These are phyloP conservation scores for Epizoanthus illoricatus DNA, from an alignment of 92 coral and sea anemone genomes.

Conservation along the genomic window DNA sequence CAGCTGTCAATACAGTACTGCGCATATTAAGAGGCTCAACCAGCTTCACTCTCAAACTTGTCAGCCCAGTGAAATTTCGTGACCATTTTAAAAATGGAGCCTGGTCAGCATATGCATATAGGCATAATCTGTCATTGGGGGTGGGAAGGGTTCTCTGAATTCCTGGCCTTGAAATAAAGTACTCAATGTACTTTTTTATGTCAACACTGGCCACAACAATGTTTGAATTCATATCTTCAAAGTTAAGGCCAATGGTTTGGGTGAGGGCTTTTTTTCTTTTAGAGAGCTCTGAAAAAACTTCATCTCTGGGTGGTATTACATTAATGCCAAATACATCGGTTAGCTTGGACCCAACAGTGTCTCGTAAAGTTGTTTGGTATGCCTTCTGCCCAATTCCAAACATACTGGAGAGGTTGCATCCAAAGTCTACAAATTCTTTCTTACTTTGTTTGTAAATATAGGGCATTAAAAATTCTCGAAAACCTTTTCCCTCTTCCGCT, in stretches of 20 bases:
- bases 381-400: too few relatives aligned
- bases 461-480: neutral
- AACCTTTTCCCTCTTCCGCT: neutral
- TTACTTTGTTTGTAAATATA: neutral
- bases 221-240: neutral
- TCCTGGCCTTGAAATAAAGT: neutral
- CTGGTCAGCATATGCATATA: constrained; percentile 25
- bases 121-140: neutral
- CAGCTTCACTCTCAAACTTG: too few relatives aligned
- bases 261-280: neutral
- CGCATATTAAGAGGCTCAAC: neutral
- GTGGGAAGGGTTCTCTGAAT: neutral
- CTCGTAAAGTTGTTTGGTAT: too few relatives aligned
- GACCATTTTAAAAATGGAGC: constrained; percentile 41
- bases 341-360: too few relatives aligned
- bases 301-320: neutral
- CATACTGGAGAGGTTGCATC: neutral
- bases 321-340: neutral
- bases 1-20: constrained; percentile 11
- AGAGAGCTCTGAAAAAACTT: too few relatives aligned
- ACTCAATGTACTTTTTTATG: neutral
- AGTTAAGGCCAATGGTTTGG: constrained; percentile 16
- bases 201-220: neutral
- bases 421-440: neutral
- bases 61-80: too few relatives aligned